These are phyloP conservation scores for Bombylius major DNA, from an alignment of 2,888 invertebrate genomes.

Conservation along the genomic window DNA sequence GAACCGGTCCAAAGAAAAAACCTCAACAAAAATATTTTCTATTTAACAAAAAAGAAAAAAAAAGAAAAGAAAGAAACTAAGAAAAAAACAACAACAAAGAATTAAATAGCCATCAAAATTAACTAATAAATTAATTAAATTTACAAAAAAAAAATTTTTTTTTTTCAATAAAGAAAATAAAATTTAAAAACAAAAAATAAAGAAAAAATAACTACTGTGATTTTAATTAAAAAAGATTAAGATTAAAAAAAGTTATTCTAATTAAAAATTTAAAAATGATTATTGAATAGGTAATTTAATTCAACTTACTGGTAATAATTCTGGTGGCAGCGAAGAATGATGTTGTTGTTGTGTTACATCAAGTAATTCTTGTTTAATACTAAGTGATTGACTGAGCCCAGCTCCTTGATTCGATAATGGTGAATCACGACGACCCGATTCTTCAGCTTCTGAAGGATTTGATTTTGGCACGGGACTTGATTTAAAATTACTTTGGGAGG, in stretches of 20 bases:
- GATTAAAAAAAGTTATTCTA: neutral
- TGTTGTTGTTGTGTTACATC: constrained; percentile 35
- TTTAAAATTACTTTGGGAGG: constrained; percentile 51
- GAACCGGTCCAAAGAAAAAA: constrained; percentile 40
- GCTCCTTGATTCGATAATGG: constrained; percentile 31
- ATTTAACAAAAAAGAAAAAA: neutral
- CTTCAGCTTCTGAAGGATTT: constrained; percentile 43
- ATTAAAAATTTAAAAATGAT: no score
- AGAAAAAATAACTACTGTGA: neutral
- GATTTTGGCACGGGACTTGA: constrained; percentile 53
- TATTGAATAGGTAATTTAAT: no score
- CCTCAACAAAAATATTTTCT: constrained; percentile 32
- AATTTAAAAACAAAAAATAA: no score
- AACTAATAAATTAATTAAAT: neutral
- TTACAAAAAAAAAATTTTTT: neutral
- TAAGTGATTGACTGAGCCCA: constrained; percentile 35
- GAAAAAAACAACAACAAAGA: constrained; percentile 3
- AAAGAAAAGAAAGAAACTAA: neutral
- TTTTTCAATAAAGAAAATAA: neutral
- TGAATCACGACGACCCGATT: constrained; percentile 34
- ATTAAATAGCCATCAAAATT: neutral
- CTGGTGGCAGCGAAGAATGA: constrained; percentile 33
- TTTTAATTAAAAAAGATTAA: neutral
- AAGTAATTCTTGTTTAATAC: constrained; percentile 38
- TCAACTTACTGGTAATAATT: constrained; percentile 36